A percentile compares a stretch with the other conserved stretches of the same genome.
Conservation (phyloP, 2,797 vertebrate genomes). For the Falco biarmicus region DNA sequence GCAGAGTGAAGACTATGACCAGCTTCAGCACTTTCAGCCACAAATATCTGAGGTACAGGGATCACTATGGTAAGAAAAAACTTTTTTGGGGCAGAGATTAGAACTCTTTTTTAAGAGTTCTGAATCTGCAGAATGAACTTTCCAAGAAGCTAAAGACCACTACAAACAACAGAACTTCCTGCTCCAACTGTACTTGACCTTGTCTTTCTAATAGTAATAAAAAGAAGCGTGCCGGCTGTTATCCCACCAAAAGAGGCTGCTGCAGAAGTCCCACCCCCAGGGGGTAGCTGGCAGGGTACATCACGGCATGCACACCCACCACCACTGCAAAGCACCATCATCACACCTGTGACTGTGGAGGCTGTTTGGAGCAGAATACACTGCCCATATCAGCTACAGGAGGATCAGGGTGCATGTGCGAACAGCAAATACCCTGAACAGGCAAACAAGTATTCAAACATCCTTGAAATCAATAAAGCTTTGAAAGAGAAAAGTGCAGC, state of each 20-base stretch:
- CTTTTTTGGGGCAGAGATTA: neutral
- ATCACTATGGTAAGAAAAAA: neutral
- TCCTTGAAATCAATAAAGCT: neutral
- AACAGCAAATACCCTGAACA: neutral
- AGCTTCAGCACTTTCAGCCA: neutral
- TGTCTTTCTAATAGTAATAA: neutral
- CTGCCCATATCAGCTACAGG: neutral
- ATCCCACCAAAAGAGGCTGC: neutral
- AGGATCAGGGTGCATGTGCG: neutral
- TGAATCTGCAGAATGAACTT: neutral
- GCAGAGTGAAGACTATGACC: neutral
- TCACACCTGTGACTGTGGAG: neutral
- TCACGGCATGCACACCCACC: neutral
- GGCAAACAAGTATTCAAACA: neutral
- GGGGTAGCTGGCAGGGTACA: neutral
- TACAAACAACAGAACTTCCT: constrained; percentile 2
- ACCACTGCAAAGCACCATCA: accelerated
- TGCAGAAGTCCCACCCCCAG: neutral
- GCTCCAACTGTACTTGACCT: neutral
- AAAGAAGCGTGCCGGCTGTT: neutral
- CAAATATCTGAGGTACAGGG: neutral
- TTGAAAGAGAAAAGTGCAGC: neutral
- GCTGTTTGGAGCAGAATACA: neutral
- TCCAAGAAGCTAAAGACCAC: neutral
- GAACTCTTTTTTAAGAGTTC: neutral